Evolutionary conservation across 2,797 vertebrate species (phyloP).

Genomic region (Synanceia verrucosa): DNA sequence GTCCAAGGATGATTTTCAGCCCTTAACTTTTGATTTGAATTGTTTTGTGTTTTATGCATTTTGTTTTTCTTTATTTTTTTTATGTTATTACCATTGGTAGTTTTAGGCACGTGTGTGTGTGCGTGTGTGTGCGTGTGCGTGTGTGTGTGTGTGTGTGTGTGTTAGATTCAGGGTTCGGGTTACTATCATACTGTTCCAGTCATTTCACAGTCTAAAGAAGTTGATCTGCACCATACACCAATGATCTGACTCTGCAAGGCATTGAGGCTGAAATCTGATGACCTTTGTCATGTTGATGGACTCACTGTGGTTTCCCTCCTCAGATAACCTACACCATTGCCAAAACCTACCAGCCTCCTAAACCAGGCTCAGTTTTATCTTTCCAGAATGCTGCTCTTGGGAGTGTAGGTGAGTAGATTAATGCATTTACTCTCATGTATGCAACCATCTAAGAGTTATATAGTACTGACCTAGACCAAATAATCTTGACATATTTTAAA

Average conservation of each 20-base stretch:
- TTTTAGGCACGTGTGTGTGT: too few relatives aligned
- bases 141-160: not conserved
- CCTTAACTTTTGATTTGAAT: not conserved
- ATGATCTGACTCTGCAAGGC: constrained; percentile 22
- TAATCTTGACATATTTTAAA: not conserved
- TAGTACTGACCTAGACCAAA: not conserved
- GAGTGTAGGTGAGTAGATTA: constrained; percentile 80
- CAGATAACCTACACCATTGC: constrained; percentile 87
- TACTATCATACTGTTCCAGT: constrained; percentile 14
- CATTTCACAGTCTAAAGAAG: constrained; percentile 23
- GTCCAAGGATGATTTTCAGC: not conserved
- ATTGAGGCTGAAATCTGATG: constrained; percentile 43
- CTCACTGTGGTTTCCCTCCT: constrained; percentile 55
- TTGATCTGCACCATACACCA: constrained; percentile 18
- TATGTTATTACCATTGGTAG: too few relatives aligned
- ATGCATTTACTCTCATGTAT: constrained; percentile 9
- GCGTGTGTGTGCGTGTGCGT: not conserved
- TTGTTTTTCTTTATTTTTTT: not conserved
- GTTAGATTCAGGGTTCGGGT: constrained; percentile 14
- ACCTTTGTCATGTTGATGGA: constrained; percentile 56
- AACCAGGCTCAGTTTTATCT: constrained; percentile 79
- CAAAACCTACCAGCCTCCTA: constrained; percentile 86
- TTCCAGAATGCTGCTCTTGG: constrained; percentile 86
- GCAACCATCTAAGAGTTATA: not conserved
- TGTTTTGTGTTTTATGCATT: not conserved